Percentiles rank a stretch among this genome's conserved stretches.
phyloP scores from a whole-genome alignment of 2,888 invertebrate species.

The Xanthorhoe spadicearia region DNA sequence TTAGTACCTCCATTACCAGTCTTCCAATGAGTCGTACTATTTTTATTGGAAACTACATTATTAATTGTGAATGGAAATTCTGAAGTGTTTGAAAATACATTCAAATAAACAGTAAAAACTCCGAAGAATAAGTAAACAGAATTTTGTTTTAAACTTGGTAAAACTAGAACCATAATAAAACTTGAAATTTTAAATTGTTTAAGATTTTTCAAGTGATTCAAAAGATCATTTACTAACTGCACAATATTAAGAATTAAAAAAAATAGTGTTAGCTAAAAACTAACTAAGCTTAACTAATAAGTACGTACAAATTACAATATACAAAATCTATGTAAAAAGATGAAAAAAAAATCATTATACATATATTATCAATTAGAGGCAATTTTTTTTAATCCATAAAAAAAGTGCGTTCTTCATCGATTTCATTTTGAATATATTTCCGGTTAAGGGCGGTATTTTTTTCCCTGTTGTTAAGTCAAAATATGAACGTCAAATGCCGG shows the following conservation, averaged over 20 bases:
- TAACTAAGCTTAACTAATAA: too few species aligned
- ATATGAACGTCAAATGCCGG: background rate
- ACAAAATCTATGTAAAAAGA: too few species aligned
- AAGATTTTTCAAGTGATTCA: background rate
- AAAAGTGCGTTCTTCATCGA: too few species aligned
- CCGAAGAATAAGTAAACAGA: constrained; percentile 14
- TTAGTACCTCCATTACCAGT: constrained; percentile 2
- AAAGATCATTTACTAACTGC: background rate
- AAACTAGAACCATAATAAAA: background rate
- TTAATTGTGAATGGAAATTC: constrained; percentile 30
- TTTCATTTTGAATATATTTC: background rate
- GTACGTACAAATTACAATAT: too few species aligned
- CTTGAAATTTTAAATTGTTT: too few species aligned
- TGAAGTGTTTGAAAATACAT: constrained; percentile 21
- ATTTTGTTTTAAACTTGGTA: constrained; percentile 3
- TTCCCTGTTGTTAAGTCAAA: background rate
- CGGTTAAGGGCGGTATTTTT: background rate
- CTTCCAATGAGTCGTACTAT: constrained; percentile 10
- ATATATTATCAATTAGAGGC: too few species aligned
- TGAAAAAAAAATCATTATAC: too few species aligned
- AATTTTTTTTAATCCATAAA: too few species aligned
- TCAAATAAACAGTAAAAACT: constrained; percentile 8
- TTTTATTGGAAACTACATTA: constrained; percentile 29
- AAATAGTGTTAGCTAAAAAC: too few species aligned
- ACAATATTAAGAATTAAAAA: background rate